phyloP scores from a whole-genome alignment of 2,797 vertebrate genomes.

The Oreochromis mossambicus region DNA sequence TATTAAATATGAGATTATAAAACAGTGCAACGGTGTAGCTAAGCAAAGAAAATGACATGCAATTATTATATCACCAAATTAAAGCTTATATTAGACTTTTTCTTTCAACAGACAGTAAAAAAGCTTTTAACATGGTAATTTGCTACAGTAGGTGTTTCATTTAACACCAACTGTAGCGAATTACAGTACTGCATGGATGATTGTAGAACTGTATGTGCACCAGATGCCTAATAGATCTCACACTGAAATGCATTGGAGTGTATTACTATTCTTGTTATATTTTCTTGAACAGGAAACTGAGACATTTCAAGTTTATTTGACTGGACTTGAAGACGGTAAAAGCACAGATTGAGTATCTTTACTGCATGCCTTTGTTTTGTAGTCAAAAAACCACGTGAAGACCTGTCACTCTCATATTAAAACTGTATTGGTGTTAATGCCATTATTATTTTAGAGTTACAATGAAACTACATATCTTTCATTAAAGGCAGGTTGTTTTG shows the following conservation, averaged over 20 bases:
- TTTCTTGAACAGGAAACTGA: neutral
- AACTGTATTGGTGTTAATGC: neutral
- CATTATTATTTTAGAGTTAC: neutral
- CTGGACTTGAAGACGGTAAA: neutral
- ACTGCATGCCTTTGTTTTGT: neutral
- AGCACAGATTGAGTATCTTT: neutral
- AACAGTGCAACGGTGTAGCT: neutral
- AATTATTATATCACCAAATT: neutral
- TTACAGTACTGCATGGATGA: neutral
- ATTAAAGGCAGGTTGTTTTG: neutral
- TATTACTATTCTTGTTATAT: neutral
- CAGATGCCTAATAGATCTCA: neutral
- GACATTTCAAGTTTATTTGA: neutral
- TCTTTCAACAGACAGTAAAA: neutral
- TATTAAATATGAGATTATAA: neutral
- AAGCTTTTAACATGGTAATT: neutral
- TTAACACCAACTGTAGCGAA: neutral
- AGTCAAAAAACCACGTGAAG: constrained; percentile 7
- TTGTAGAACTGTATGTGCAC: neutral
- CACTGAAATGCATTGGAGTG: neutral
- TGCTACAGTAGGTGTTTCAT: neutral
- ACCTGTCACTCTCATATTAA: constrained; percentile 11
- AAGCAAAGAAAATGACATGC: neutral
- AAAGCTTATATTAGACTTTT: neutral
- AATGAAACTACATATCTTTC: neutral